Conservation (phyloP, 2,797 vertebrate species). For the Tapera naevia region DNA sequence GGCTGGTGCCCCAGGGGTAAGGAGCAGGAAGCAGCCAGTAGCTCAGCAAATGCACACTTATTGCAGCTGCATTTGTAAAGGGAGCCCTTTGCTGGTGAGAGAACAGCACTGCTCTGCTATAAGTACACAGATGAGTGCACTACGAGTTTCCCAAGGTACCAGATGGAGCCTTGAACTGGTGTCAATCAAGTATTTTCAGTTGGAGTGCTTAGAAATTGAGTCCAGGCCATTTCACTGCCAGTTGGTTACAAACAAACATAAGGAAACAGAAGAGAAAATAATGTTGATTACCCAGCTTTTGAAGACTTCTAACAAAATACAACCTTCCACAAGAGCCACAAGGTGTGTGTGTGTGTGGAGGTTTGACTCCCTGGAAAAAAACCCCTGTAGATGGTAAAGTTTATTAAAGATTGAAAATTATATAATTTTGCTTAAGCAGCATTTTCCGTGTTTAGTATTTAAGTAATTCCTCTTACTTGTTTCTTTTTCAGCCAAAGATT, state of each 20-base stretch:
- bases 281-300: neutral
- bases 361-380: neutral
- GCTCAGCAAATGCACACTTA: neutral
- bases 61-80: neutral
- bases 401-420: neutral
- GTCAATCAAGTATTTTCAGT: neutral
- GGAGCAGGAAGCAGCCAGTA: neutral
- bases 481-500: neutral
- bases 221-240: neutral
- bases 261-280: neutral
- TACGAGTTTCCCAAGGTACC: neutral
- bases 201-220: neutral
- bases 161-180: neutral
- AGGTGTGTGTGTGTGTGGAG: no score
- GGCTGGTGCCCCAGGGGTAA: neutral
- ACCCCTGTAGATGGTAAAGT: neutral
- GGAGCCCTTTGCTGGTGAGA: neutral
- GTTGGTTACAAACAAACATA: neutral
- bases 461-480: neutral
- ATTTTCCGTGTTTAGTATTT: neutral
- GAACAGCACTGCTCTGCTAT: neutral
- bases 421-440: neutral
- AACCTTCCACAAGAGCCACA: neutral
- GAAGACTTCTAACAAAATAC: neutral
- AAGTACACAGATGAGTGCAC: rapidly evolving